These are phyloP conservation scores for Crypturellus undulatus DNA, from an alignment of 2,113 vertebrate species.

Conservation along the genomic window DNA sequence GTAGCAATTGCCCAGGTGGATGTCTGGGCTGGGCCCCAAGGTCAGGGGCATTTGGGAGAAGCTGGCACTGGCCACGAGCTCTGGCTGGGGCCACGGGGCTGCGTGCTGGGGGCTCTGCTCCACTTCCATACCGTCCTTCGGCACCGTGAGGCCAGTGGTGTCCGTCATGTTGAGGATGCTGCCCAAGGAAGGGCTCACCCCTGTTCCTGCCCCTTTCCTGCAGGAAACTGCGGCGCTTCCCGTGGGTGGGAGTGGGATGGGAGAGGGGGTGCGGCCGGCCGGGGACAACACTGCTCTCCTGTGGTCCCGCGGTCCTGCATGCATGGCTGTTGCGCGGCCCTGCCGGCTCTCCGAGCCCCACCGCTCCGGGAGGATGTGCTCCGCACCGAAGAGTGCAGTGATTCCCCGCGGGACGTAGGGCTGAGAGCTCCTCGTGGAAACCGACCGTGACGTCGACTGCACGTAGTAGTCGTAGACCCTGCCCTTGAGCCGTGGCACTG, in stretches of 20 bases:
- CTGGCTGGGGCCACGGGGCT: background rate
- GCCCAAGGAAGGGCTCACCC: background rate
- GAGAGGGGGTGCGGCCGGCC: background rate
- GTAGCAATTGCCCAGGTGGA: conserved; percentile 88
- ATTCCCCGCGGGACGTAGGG: background rate
- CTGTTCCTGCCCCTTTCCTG: accelerated
- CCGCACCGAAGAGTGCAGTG: accelerated
- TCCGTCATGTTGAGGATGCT: conserved; percentile 81
- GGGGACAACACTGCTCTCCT: background rate
- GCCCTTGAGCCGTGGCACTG: conserved; percentile 59
- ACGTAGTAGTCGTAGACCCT: conserved; percentile 90
- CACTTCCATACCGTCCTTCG: conserved; percentile 8
- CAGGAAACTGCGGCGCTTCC: background rate
- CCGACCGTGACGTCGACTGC: conserved; percentile 81
- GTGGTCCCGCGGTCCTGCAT: accelerated
- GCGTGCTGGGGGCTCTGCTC: background rate
- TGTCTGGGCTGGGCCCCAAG: conserved; percentile 52
- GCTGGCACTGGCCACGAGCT: conserved; percentile 57
- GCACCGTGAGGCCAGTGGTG: conserved; percentile 76
- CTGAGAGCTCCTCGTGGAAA: conserved; percentile 29
- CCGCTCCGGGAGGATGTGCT: background rate
- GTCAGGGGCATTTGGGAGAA: conserved; percentile 59
- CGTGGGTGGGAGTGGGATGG: accelerated
- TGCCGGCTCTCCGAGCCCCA: background rate
- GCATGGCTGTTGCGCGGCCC: accelerated